Evolutionary conservation across 2,113 vertebrate species (phyloP).

Genomic region (Oncorhynchus nerka): DNA sequence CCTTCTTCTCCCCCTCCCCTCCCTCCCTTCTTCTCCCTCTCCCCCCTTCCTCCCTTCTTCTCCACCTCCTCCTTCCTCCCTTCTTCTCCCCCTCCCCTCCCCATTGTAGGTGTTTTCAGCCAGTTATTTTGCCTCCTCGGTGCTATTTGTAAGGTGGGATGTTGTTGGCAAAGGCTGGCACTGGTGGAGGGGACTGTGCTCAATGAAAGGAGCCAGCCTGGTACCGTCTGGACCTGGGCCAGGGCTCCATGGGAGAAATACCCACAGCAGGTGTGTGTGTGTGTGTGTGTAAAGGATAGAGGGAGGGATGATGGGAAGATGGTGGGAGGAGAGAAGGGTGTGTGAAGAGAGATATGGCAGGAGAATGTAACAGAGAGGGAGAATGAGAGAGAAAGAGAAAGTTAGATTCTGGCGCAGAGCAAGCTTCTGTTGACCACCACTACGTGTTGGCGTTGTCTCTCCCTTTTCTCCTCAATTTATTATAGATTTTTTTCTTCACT

Average conservation of each 20-base stretch:
- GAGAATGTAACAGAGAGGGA: constrained; percentile 26
- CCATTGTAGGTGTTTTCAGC: constrained; percentile 57
- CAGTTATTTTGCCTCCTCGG: constrained; percentile 32
- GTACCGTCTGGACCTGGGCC: constrained; percentile 67
- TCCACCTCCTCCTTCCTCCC: too few species aligned
- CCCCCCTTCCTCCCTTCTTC: too few species aligned
- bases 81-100: constrained; percentile 21
- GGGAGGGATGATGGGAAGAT: too few species aligned
- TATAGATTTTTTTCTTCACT: constrained; percentile 11
- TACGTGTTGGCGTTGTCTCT: constrained; percentile 48
- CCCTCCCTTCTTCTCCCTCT: too few species aligned
- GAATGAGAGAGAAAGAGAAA: not conserved
- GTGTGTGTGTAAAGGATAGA: too few species aligned
- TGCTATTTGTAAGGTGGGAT: constrained; percentile 50
- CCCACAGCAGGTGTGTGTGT: constrained; percentile 54
- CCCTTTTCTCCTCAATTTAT: constrained; percentile 17
- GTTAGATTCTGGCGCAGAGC: constrained; percentile 24
- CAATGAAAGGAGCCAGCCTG: constrained; percentile 66
- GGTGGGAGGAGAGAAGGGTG: constrained; percentile 31
- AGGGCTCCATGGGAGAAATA: constrained; percentile 62
- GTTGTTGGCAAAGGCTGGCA: constrained; percentile 54
- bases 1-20: too few species aligned
- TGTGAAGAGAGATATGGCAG: constrained; percentile 40
- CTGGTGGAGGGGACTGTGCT: constrained; percentile 50
- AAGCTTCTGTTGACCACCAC: constrained; percentile 33